Evolutionary conservation across 1,140 invertebrate species (phyloP).

Genomic region (Holotrichia oblita): DNA sequence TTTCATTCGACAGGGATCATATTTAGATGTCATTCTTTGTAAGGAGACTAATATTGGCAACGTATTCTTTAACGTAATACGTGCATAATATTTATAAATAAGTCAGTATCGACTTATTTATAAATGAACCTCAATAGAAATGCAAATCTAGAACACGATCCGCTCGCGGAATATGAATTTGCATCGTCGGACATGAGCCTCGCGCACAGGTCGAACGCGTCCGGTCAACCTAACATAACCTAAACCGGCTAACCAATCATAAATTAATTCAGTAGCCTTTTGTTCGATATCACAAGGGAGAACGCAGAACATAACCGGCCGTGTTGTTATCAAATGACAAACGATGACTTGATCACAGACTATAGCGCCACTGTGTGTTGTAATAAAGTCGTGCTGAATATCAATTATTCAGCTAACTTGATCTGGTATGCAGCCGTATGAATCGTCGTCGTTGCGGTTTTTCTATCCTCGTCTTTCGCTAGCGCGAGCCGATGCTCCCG

Average conservation of each 20-base stretch:
- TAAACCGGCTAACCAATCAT: background rate
- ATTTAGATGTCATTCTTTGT: too few relatives aligned
- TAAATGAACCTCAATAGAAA: conserved; percentile 35
- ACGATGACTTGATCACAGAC: conserved; percentile 40
- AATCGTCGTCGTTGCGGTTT: background rate
- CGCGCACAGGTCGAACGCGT: background rate
- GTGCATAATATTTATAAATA: conserved; percentile 18
- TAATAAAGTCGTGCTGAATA: conserved; percentile 41
- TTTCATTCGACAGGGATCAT: background rate
- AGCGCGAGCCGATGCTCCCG: background rate
- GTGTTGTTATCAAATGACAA: conserved; percentile 42
- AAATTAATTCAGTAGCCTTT: conserved; percentile 43
- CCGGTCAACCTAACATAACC: background rate
- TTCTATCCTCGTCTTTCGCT: background rate
- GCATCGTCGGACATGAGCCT: conserved; percentile 32
- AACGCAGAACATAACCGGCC: conserved; percentile 14
- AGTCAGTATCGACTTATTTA: background rate
- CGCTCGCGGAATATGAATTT: conserved; percentile 38
- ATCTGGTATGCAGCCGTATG: conserved; percentile 39
- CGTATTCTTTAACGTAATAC: too few relatives aligned
- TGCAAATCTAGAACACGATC: conserved; percentile 39
- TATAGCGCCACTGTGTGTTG: conserved; percentile 35
- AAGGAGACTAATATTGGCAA: too few relatives aligned
- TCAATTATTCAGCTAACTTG: conserved; percentile 32
- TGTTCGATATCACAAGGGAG: conserved; percentile 27